phyloP scores from a whole-genome alignment of 2,797 vertebrate genomes.

The Spondyliosoma cantharus region DNA sequence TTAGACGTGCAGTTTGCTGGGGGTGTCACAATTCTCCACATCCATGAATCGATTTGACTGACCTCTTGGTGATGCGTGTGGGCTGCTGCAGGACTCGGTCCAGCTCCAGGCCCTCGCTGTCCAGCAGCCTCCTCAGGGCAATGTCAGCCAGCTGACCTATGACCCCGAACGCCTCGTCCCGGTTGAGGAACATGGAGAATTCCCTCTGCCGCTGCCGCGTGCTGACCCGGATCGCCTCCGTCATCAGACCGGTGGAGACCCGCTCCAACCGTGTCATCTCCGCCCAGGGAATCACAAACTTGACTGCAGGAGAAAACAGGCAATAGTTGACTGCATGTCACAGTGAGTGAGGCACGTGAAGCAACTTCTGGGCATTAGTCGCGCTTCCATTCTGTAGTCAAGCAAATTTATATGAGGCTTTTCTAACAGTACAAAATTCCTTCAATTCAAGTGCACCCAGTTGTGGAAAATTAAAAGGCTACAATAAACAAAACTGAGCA shows the following conservation, averaged over 20 bases:
- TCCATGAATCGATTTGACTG: conserved; percentile 2
- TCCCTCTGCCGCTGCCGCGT: conserved; percentile 90
- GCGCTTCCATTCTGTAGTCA: not conserved
- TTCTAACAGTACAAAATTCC: not conserved
- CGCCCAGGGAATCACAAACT: conserved; percentile 94
- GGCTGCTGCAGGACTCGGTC: conserved; percentile 92
- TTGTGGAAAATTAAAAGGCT: not conserved
- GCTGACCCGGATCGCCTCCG: conserved; percentile 89
- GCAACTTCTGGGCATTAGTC: not conserved
- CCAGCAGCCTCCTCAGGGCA: conserved; percentile 91
- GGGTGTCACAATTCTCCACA: no score
- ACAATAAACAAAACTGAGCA: not conserved
- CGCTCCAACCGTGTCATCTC: conserved; percentile 93
- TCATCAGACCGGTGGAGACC: conserved; percentile 90
- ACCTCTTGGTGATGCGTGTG: conserved; percentile 94
- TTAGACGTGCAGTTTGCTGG: no score
- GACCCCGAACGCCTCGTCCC: conserved; percentile 89
- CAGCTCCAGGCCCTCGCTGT: conserved; percentile 92
- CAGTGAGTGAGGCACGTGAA: not conserved
- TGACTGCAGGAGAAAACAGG: conserved; percentile 82
- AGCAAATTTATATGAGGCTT: not conserved
- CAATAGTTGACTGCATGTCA: not conserved
- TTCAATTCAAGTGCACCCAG: not conserved
- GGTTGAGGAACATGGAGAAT: conserved; percentile 96
- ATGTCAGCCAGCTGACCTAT: conserved; percentile 96